Evolutionary conservation across 2,888 invertebrate species (phyloP).

Genomic region (Drosophila stalkeri): DNA sequence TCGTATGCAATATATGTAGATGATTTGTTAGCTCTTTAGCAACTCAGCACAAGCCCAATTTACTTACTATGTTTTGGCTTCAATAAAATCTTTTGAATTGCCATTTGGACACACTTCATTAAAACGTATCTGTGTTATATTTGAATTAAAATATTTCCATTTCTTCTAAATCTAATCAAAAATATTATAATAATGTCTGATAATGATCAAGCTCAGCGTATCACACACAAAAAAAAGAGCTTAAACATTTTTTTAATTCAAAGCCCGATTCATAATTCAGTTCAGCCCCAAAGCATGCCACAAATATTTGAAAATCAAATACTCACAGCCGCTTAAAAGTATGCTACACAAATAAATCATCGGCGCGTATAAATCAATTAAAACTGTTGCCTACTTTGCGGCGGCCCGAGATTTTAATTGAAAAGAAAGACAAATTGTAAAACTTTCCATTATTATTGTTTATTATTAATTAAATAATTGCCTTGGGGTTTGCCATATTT

Average conservation of each 20-base stretch:
- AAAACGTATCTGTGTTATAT: neutral
- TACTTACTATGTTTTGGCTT: neutral
- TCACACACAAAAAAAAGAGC: neutral
- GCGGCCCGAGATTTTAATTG: neutral
- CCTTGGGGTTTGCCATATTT: slow-evolving; percentile 72
- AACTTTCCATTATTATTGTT: slow-evolving; percentile 51
- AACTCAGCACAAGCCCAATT: too few relatives aligned
- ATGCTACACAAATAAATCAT: neutral
- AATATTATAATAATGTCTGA: neutral
- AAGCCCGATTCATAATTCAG: neutral
- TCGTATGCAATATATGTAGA: neutral
- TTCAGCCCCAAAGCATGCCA: neutral
- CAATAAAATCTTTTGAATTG: neutral
- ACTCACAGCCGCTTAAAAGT: neutral
- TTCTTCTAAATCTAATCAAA: neutral
- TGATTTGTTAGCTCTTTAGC: neutral
- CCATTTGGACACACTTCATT: neutral
- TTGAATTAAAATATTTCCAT: neutral
- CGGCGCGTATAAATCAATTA: neutral
- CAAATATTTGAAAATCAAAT: neutral
- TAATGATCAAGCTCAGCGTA: neutral
- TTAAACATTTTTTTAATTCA: too few relatives aligned
- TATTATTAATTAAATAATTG: slow-evolving; percentile 63
- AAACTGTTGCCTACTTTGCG: slow-evolving; percentile 17
- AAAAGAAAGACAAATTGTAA: slow-evolving; percentile 10